Evolutionary conservation across 2,797 vertebrate genomes (phyloP), one percentile per base, ranked within the genome.

Genomic region (Micropoecilia bifurca): DNA sequence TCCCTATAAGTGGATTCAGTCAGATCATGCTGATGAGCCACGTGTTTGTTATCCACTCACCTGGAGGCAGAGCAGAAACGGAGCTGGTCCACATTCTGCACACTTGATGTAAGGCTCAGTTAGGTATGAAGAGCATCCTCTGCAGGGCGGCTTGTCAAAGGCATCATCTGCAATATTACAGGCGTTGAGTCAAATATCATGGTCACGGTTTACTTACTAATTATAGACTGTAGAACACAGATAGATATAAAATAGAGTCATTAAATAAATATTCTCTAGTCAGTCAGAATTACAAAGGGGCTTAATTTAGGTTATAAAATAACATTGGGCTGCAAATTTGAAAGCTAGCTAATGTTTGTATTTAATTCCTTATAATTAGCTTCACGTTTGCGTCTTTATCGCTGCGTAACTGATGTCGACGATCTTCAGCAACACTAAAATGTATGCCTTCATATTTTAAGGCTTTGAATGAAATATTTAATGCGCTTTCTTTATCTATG

Each of bases 31-130:
- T 2, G 13, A 22, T 6, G 20, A 76, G 72, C 2, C 39, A 16
- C 0, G 12, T 57, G 9, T 55, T 6, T 33, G 28, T 57, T 14
- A 50, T 2, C 0, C 0, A 71, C 78, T 93, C 78, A 99, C 99
- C 97, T 99, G 99, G 80, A 99, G 96, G 81, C 99, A 99, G n/a
- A 99, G 95, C 28, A 99, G 91, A 86, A 99, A 96, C 53, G 97
- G 95, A 71, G 98, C 96, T 0, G 99, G 98, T 68, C 97, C 98
- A 79, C 99, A 99, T 90, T 99, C 98, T 0, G 98, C 98, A 94
- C 98, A 99, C 82, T 99, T 99, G 74, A 99, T 97, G 53, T 99
- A 99, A 0, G 98, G 99, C 88, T 99, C 99, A 0, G 96, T 96
- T 41, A 99, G 96, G 89, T 97, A 96, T 0, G 98, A 97, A 3